Conservation (phyloP, 2,888 invertebrate species). For the Campoplex capitator region DNA sequence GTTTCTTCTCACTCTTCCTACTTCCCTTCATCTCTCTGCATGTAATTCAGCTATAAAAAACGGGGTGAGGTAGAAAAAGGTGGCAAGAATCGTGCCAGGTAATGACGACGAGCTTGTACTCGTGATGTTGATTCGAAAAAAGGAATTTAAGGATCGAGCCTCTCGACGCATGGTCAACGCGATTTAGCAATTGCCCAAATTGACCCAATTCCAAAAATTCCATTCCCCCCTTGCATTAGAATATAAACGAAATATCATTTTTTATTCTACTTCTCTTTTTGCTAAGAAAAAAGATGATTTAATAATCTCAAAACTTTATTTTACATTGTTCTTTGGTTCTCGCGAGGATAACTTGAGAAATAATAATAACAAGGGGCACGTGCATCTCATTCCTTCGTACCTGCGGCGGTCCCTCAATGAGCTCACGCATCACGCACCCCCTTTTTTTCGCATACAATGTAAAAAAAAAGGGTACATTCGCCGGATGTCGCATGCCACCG, state of each 20-base stretch:
- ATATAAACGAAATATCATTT: neutral
- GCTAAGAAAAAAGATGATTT: neutral
- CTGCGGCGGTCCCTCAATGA: neutral
- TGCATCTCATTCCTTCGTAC: conserved; percentile 1
- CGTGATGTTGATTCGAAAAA: neutral
- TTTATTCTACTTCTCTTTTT: neutral
- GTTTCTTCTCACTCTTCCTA: conserved; percentile 3
- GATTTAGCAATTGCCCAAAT: conserved; percentile 29
- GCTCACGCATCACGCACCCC: conserved; percentile 18
- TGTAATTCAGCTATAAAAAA: conserved; percentile 9
- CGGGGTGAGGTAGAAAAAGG: conserved; percentile 41
- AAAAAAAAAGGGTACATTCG: neutral
- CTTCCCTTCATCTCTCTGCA: neutral
- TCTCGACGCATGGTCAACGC: neutral
- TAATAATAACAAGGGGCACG: neutral
- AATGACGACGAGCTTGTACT: conserved; percentile 33
- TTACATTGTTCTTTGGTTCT: neutral
- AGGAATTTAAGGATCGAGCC: neutral
- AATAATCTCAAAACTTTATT: neutral
- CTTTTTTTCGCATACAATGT: conserved; percentile 7
- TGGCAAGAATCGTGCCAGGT: conserved; percentile 11
- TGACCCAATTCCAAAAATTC: conserved; percentile 1
- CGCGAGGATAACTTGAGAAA: neutral
- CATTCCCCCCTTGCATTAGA: neutral
- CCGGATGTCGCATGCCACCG: conserved; percentile 1